Evolutionary conservation across 2,797 vertebrate species (phyloP), one percentile per base, ranked within the genome.

Genomic region (Thaleichthys pacificus): DNA sequence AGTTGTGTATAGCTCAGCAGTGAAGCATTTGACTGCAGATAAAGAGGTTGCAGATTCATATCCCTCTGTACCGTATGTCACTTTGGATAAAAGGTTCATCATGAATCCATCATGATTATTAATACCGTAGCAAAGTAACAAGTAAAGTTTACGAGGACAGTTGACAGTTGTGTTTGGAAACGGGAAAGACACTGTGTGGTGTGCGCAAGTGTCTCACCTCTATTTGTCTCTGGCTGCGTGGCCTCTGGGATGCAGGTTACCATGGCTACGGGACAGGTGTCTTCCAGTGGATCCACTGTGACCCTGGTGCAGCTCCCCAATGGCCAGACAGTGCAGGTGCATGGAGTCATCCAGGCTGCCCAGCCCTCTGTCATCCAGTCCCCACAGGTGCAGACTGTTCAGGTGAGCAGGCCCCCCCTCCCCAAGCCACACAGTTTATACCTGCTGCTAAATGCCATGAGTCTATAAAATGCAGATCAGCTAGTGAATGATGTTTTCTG

Each of bases 321-420:
- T 71, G 98, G 98, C 75, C 98, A 99, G 89, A 99, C 97, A 0
- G 97, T 99, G 79, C 98, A 99, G 89, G 98, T 99, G 80, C 98
- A 99, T 42, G 97, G 97, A 19, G 97, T 99, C 83, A 99, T 99
- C 89, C 98, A 99, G 90, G 94, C 97, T 9, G 96, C 98, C 69
- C 98, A 99, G 90, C 96, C 96, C 6, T 99, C 98, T 5, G 98
- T 99, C 84, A 99, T 99, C 87, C 98, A 99, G 89, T 96, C 97
- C 71, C 98, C 97, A 67, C 97, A 99, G 81, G 95, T 99, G 80
- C 97, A 99, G 86, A 95, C 98, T 56, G 96, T 99, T 72, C 98
- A 99, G 94, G 98, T 99, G 89, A 87, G 83, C 64, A 30, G 24
- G 19, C 1, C 0, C 61, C 47, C 15, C 19, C 51, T 56, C 51